Base-by-base conservation (phyloP, 2,888 invertebrate genomes). In the Omphaloscelis lunosa region DNA sequence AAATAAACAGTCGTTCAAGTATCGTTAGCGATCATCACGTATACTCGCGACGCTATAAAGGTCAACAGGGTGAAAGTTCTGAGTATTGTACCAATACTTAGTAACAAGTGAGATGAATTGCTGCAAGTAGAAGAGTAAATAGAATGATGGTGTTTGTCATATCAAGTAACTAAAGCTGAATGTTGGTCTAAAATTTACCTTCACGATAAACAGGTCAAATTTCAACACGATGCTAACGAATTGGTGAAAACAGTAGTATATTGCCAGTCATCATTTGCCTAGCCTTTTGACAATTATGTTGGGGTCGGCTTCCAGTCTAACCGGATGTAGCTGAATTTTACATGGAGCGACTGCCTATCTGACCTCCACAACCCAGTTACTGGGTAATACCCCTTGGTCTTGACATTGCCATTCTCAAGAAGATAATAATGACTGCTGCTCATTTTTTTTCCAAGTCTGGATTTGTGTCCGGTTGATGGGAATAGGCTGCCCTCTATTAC, bases 11-110 rank as follows among this genome's bases (percentile, higher is more conserved):
- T 78, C 72, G 69, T 81, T 85, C 59, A 77, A 85, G 39, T 72
- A 77, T 81, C 76, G 67, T 77, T 85, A 74, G 73, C n/a, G 62
- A 82, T 82, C 77, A 71, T 80, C 83, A 75, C 71, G 69, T 72
- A 70, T 56, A 45, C 72, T 82, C 90, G 91, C 91, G 92, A 92
- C 91, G 83, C 81, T 77, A 86, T 84, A 91, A 93, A 92, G 92
- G 92, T 92, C 91, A 91, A 83, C 85, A 87, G 89, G 92, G 94
- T 92, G 94, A 95, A 95, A 95, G 95, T 95, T 93, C 93, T 93
- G 91, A 90, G 93, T 90, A 91, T 88, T 91, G 91, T 88, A 84
- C 80, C 77, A 80, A 79, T 79, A 74, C 81, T 84, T 62, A 72
- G 62, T 69, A 75, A 71, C 75, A 70, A 72, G 71, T 77, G 76